Percentiles rank a stretch among this genome's conserved stretches.
Conservation (phyloP, 1,140 invertebrate species). For the Ruditapes philippinarum region DNA sequence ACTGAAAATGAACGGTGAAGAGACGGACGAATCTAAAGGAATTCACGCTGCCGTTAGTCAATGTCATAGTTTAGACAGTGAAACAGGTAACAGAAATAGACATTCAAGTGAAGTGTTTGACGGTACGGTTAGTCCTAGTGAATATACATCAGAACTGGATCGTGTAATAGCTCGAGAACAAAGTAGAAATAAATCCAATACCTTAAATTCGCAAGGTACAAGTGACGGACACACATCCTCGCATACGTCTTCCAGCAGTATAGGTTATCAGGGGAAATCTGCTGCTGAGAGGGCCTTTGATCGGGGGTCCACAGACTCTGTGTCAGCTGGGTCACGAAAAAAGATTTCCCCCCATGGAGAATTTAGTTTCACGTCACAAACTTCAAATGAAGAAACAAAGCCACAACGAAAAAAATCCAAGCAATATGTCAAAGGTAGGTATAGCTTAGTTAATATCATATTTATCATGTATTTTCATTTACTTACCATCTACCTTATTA, state of each 20-base stretch:
- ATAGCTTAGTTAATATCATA: too few species aligned
- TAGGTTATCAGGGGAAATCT: constrained; percentile 51
- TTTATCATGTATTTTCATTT: too few species aligned
- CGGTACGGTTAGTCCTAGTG: background rate
- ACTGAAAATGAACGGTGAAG: background rate
- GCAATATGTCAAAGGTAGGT: constrained; percentile 56
- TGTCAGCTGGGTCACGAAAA: background rate
- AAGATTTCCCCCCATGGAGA: constrained; percentile 53
- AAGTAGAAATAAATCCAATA: constrained; percentile 48
- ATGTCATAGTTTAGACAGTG: background rate
- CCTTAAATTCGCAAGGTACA: constrained; percentile 56
- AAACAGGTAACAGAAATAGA: background rate
- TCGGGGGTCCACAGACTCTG: constrained; percentile 42
- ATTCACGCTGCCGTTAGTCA: background rate
- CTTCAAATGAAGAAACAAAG: constrained; percentile 46
- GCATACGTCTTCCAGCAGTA: constrained; percentile 56
- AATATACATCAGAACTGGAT: constrained; percentile 60
- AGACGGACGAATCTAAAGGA: background rate
- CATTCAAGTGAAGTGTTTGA: constrained; percentile 26
- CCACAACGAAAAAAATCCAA: constrained; percentile 13
- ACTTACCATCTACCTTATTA: too few species aligned
- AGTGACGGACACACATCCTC: constrained; percentile 59
- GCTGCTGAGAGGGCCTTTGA: constrained; percentile 55
- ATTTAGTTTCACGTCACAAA: constrained; percentile 57
- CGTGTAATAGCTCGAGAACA: constrained; percentile 56